Evolutionary conservation across 2,888 invertebrate genomes (phyloP).

Genomic region (Latrodectus elegans): DNA sequence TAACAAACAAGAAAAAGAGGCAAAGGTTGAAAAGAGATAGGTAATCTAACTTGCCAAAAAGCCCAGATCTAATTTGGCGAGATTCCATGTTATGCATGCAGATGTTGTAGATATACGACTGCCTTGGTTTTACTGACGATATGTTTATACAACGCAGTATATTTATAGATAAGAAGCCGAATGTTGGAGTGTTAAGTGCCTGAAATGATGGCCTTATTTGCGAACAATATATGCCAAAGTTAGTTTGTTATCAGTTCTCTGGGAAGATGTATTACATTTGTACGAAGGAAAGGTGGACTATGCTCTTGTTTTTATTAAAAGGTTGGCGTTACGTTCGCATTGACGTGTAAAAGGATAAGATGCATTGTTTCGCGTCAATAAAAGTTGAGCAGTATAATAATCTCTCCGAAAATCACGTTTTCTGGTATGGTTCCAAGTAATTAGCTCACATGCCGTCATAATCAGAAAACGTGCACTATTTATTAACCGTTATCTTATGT

Average conservation of each 20-base stretch:
- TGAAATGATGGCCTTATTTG: not conserved
- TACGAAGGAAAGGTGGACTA: too few relatives aligned
- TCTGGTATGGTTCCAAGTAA: too few relatives aligned
- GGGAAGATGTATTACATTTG: too few relatives aligned
- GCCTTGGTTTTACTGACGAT: not conserved
- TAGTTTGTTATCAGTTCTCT: not conserved
- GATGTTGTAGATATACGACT: not conserved
- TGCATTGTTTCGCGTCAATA: too few relatives aligned
- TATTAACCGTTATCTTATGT: too few relatives aligned
- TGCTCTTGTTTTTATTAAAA: too few relatives aligned
- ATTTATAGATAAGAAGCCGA: not conserved
- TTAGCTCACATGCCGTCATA: too few relatives aligned
- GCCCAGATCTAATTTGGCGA: not conserved
- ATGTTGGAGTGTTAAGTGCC: not conserved
- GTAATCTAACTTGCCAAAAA: not conserved
- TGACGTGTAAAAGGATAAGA: too few relatives aligned
- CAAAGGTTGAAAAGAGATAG: not conserved
- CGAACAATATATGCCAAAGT: not conserved
- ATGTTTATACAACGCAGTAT: conserved; percentile 2
- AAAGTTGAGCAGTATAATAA: too few relatives aligned
- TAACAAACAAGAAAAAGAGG: not conserved
- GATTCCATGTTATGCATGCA: not conserved
- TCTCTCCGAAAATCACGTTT: too few relatives aligned
- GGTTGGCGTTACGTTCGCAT: too few relatives aligned
- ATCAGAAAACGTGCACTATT: too few relatives aligned